Percentiles rank a stretch among this genome's conserved stretches.
These are phyloP conservation scores for Trachemys scripta DNA, from an alignment of 2,113 vertebrate genomes.

Conservation along the genomic window DNA sequence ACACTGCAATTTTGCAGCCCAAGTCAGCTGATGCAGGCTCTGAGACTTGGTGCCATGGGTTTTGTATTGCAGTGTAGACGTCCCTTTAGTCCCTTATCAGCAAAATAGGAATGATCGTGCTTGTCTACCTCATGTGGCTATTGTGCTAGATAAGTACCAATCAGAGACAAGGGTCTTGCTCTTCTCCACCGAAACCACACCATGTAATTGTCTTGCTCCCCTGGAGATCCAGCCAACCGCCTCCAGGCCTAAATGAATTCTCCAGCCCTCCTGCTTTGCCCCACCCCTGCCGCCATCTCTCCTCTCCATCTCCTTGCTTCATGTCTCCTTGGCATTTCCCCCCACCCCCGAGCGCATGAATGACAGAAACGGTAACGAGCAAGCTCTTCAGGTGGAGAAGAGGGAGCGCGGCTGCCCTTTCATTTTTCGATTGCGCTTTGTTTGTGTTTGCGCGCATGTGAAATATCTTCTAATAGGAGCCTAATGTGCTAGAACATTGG, in stretches of 20 bases:
- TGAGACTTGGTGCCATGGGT: too few species aligned
- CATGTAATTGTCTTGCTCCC: rapidly evolving
- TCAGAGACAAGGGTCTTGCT: background rate
- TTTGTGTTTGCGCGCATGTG: slow-evolving; percentile 11
- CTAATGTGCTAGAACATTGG: slow-evolving; percentile 59
- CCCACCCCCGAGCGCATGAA: background rate
- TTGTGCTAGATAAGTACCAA: background rate
- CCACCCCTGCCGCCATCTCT: background rate
- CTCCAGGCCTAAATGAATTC: background rate
- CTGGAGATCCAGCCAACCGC: rapidly evolving
- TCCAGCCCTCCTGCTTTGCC: rapidly evolving
- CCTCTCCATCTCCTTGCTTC: rapidly evolving
- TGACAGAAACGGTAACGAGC: background rate
- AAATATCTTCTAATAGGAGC: slow-evolving; percentile 36
- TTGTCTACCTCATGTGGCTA: background rate
- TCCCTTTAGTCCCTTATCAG: background rate
- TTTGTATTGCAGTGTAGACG: too few species aligned
- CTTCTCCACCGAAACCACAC: background rate
- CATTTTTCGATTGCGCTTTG: background rate
- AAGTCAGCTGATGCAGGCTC: too few species aligned
- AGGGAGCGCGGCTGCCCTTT: background rate
- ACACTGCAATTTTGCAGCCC: too few species aligned
- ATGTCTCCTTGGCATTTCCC: background rate
- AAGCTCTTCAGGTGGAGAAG: background rate
- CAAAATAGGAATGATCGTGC: background rate